Base-by-base conservation (phyloP, 2,113 vertebrate genomes). In the Aegotheles bennettii region DNA sequence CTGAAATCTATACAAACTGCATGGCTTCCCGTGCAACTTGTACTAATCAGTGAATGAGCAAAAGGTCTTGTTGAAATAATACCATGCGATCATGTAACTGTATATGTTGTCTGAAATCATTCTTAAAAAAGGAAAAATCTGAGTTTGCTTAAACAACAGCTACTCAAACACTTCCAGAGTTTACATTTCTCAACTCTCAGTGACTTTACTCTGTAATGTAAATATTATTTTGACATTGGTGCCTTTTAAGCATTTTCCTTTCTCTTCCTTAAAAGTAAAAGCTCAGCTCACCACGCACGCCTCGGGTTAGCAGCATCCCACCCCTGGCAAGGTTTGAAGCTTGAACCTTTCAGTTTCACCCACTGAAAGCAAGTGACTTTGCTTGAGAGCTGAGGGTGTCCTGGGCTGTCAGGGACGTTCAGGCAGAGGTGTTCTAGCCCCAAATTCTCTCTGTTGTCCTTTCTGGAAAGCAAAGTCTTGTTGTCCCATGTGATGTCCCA, bases 151-250 rank as follows among this genome's bases (percentile, higher is more conserved):
- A 92, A 95, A 75, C 79, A 84, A n/a, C 94, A 94, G 92, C 94
- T 95, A 95, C 64, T 95, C 88, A 96, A 96, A 96, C 94, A 95
- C 60, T 96, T 87, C 29, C 69, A 48, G 42, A 90, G 88, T 95
- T 96, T 94, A 84, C 95, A 59, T 70, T 96, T 95, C 76, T 93
- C 79, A 69, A 51, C 83, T 94, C 84, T n/a, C 50, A 70, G 42
- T 74, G 67, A 84, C 83, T 96, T 95, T 24, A 67, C 38, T 89
- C 53, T 57, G 80, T 67, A 94, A 75, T 87, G 94, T 82, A 89
- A 97, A 95, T 92, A 94, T 92, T 95, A 48, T 78, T 73, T 92
- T 92, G 94, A 51, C 87, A 23, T 28, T 42, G 48, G 7, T 89
- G 48, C 48, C 80, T 92, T 96, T 87, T 63, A 86, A 88, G 59